phyloP scores from a whole-genome alignment of 2,888 invertebrate species.

The Andrena fulva region DNA sequence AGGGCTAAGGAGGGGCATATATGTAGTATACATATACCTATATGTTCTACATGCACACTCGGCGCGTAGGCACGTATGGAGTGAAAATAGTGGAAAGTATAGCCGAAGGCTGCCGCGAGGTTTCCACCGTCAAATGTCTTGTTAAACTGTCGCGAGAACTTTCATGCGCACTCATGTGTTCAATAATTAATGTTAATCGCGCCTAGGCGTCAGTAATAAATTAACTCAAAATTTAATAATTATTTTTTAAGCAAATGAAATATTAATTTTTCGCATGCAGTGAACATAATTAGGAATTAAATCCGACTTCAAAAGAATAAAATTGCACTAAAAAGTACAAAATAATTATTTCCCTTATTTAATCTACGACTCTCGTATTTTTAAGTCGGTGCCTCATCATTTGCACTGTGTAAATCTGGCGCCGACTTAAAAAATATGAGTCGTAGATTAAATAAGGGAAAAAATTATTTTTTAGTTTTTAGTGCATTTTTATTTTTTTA shows the following conservation, averaged over 20 bases:
- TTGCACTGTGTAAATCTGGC: too few species aligned
- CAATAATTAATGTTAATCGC: background rate
- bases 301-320: too few species aligned
- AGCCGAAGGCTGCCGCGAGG: constrained; percentile 48
- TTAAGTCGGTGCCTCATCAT: too few species aligned
- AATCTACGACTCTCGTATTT: too few species aligned
- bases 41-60: constrained; percentile 37
- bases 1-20: constrained; percentile 68
- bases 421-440: too few species aligned
- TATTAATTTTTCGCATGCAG: background rate
- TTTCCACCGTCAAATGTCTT: constrained; percentile 38
- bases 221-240: background rate
- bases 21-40: constrained; percentile 43
- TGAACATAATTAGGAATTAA: background rate
- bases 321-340: too few species aligned
- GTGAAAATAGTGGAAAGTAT: constrained; percentile 35
- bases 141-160: background rate
- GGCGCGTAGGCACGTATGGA: constrained; percentile 26
- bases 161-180: background rate
- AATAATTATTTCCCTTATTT: too few species aligned
- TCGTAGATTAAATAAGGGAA: too few species aligned
- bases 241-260: too few species aligned
- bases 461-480: too few species aligned
- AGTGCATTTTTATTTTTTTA: too few species aligned
- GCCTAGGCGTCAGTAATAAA: background rate